Base-by-base conservation (phyloP, 2,888 invertebrate genomes). In the Linnaemya tessellans region DNA sequence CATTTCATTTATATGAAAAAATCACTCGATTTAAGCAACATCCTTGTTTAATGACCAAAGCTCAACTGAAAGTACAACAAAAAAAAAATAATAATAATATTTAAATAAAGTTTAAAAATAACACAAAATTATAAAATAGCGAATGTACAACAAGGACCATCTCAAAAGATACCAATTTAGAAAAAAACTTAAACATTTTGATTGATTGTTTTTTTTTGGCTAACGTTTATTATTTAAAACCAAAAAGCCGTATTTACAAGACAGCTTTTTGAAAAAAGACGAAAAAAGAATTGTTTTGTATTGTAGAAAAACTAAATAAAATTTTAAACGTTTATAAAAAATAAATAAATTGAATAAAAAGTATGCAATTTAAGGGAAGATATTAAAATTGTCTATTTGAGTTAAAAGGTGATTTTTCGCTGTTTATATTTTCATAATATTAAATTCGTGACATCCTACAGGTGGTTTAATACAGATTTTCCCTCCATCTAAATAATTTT, bases 81-180 rank as follows among this genome's bases (percentile, higher is more conserved):
- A 86, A 41, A 7, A 20, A 30, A n/a, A 18, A 65, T 67, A 54
- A 18, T 49, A 78, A 62, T 80, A 65, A 71, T 75, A 86, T 83
- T n/a, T 41, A 65, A 79, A 70, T 73, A 65, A 49, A 81, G 75
- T 70, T 51, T 8, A 79, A 74, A 51, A 80, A 58, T 65, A 75
- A 51, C 41, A 80, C n/a, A 84, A 87, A 22, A n/a, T 62, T 70
- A 84, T 46, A 87, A 87, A 82, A 86, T 88, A 90, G 90, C 90
- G 89, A 91, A 90, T 92, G 89, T 91, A 91, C 90, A 82, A 92
- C 96, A 96, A 96, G 96, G 96, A 97, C 96, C 97, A 97, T 96
- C 96, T 97, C 97, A 96, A 96, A 96, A 96, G 96, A 96, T 96
- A 96, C 96, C 95, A 95, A 94, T 94, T 94, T 93, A 90, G 90